A percentile compares a stretch with the other conserved stretches of the same genome.
Conservation (phyloP, 2,888 invertebrate species). For the Acronicta aceris region DNA sequence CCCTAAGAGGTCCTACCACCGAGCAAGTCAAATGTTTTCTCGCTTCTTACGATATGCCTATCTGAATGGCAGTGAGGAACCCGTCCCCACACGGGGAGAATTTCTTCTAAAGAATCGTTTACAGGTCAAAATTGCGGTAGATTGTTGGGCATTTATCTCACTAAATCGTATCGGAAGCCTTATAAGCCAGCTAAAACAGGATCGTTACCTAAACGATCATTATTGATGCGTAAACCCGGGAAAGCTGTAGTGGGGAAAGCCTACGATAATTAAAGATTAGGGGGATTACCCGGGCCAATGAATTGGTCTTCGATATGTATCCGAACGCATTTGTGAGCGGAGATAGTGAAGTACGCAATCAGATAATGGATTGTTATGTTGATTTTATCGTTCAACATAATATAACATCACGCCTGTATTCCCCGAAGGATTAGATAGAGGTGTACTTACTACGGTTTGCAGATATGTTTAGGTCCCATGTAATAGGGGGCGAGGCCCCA, state of each 20-base stretch:
- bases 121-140: too few relatives aligned
- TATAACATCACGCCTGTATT: too few relatives aligned
- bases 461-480: too few relatives aligned
- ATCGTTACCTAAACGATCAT: not conserved
- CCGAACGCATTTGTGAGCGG: slow-evolving; percentile 24
- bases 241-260: not conserved
- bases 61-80: too few relatives aligned
- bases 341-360: slow-evolving; percentile 17
- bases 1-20: too few relatives aligned
- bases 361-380: slow-evolving; percentile 21
- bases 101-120: too few relatives aligned
- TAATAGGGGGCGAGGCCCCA: too few relatives aligned
- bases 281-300: slow-evolving; percentile 26
- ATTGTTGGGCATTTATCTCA: not conserved
- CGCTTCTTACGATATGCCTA: too few relatives aligned
- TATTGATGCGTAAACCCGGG: slow-evolving; percentile 11
- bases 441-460: too few relatives aligned
- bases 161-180: not conserved
- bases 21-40: too few relatives aligned
- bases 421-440: too few relatives aligned
- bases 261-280: slow-evolving; percentile 41
- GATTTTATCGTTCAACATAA: not conserved
- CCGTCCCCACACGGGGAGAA: too few relatives aligned
- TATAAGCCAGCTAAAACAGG: not conserved
- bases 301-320: slow-evolving; percentile 10